phyloP scores from a whole-genome alignment of 2,797 vertebrate genomes.

The Scolopax rusticola region DNA sequence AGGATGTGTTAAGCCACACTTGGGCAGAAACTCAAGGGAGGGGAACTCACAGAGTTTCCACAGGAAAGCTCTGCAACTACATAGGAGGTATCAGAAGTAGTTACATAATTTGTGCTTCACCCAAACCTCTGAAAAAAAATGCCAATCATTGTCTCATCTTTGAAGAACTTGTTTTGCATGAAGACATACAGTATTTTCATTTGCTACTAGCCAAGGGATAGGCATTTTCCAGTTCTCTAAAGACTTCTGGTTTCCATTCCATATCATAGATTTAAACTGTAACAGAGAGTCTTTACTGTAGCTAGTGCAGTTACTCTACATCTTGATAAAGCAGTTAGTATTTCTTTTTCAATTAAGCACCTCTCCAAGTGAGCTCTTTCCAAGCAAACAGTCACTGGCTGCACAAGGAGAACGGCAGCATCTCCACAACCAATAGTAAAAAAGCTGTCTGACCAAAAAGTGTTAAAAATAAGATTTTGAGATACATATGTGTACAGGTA shows the following conservation, averaged over 20 bases:
- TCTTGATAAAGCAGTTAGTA: background rate
- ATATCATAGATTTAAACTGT: background rate
- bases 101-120: background rate
- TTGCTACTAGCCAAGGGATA: background rate
- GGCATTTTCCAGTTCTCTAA: background rate
- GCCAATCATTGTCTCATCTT: accelerated
- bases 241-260: background rate
- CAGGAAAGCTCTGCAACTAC: background rate
- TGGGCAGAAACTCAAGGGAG: background rate
- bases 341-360: background rate
- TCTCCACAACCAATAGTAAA: background rate
- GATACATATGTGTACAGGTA: background rate
- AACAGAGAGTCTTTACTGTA: background rate
- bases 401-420: background rate
- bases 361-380: background rate
- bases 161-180: background rate
- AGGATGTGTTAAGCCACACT: background rate
- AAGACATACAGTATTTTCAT: background rate
- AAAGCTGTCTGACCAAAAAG: background rate
- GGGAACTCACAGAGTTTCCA: background rate
- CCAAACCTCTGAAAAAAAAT: background rate
- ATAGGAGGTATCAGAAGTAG: background rate
- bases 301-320: background rate
- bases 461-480: background rate
- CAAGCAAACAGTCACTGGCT: background rate